Percentiles rank a stretch among this genome's conserved stretches.
Conservation (phyloP, 53 echinoderm and acorn worm species). For the Echinometra lucunter region DNA sequence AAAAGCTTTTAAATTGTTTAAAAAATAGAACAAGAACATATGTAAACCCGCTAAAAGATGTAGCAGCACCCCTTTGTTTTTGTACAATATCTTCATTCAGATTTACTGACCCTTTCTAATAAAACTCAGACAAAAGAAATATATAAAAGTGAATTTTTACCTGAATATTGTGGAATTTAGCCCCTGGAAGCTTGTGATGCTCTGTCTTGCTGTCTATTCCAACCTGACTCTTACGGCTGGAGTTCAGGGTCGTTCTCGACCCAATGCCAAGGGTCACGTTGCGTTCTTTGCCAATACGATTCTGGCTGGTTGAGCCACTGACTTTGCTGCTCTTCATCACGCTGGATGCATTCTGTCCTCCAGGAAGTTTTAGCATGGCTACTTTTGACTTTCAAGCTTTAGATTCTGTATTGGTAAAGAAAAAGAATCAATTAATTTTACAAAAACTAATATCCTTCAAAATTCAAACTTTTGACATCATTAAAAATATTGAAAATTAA, state of each 20-base stretch:
- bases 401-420: not conserved
- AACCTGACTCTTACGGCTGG: conserved; percentile 84
- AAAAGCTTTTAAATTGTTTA: too few relatives aligned
- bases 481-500: not conserved
- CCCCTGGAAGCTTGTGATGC: conserved; percentile 72
- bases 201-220: conserved; percentile 88
- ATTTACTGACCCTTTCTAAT: not conserved
- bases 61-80: not conserved
- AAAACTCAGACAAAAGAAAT: not conserved
- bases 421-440: not conserved
- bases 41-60: too few relatives aligned
- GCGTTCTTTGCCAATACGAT: conserved; percentile 78
- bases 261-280: conserved; percentile 80
- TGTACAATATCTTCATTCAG: not conserved
- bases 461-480: not conserved
- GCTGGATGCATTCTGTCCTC: conserved; percentile 45
- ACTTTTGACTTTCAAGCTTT: not conserved
- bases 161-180: conserved; percentile 69
- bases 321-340: conserved; percentile 82
- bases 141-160: conserved; percentile 9
- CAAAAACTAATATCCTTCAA: not conserved
- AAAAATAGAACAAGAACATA: too few relatives aligned
- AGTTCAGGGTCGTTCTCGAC: conserved; percentile 89
- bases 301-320: conserved; percentile 82
- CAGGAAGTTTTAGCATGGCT: conserved; percentile 75